A percentile compares a stretch with the other conserved stretches of the same genome.
Evolutionary conservation across 2,113 vertebrate species (phyloP).

Genomic region (Irena cyanogastra): DNA sequence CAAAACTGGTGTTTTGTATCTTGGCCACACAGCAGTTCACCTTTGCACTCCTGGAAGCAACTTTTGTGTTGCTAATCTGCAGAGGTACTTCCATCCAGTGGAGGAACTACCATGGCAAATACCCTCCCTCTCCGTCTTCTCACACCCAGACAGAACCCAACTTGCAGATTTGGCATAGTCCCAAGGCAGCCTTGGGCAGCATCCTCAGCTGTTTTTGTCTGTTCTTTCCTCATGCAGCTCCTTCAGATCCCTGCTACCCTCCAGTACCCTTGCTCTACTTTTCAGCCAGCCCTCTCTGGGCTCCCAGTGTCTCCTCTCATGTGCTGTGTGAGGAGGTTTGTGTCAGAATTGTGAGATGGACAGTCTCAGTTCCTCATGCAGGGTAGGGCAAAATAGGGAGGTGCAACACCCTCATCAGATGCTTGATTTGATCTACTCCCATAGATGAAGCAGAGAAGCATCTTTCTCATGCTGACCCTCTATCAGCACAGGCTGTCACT

Average conservation of each 20-base stretch:
- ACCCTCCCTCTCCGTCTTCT: neutral
- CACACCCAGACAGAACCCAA: fast-evolving
- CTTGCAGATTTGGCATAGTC: neutral
- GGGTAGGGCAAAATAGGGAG: neutral
- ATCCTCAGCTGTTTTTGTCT: neutral
- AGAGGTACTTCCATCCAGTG: neutral
- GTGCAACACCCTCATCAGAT: neutral
- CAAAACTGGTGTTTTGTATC: neutral
- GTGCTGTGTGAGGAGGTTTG: neutral
- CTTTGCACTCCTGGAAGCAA: neutral
- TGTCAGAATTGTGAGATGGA: neutral
- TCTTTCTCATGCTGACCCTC: neutral
- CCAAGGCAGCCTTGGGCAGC: neutral
- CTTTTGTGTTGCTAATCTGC: neutral
- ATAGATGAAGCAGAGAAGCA: neutral
- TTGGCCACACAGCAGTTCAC: neutral
- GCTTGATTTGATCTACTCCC: neutral
- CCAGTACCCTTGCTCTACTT: neutral
- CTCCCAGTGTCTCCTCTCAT: fast-evolving
- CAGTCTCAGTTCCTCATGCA: neutral
- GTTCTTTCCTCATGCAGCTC: neutral
- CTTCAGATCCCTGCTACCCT: neutral
- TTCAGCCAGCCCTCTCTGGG: neutral
- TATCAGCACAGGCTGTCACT: neutral
- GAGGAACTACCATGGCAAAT: neutral